Evolutionary conservation across 1,140 invertebrate genomes (phyloP), one percentile per base, ranked within the genome.

Genomic region (Bombus terrestris): DNA sequence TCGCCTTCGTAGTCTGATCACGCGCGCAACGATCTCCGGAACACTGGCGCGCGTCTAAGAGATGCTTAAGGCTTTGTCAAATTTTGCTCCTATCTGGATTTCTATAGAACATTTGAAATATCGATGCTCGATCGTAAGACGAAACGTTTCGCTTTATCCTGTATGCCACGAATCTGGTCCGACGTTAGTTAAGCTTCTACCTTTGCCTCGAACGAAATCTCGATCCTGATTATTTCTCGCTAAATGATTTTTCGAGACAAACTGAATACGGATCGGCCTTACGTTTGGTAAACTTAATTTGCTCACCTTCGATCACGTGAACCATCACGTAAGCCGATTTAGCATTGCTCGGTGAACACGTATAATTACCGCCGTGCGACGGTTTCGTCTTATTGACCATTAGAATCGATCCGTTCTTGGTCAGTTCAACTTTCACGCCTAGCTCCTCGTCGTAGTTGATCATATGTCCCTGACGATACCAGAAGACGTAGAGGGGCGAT

Each of bases 401-500:
- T 18, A 97, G 92, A 81, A 96, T 95, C 83, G 96, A 96, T 59
- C 94, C 94, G 87, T 95, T 94, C 91, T 95, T 91, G 84, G 95
- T 93, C 86, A 95, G 85, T 91, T 95, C 90, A 89, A 95, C 90
- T 93, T 95, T 87, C 83, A 94, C 88, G 91, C 95, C 95, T 28
- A 95, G 94, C 80, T 96, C 96, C n/a, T 95, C 95, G 89, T 97
- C 97, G 93, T 97, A 97, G 92, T 97, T 97, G 88, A 97, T 97
- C 97, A 97, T 97, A 84, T 96, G 96, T 78, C 96, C 96, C 89
- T 97, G 96, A 92, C 97, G 97, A 93, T 97, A 97, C 97, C 97
- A 98, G 94, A 98, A 98, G 66, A 98, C 97, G 95, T 96, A 98
- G n/a, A 96, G 95, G 3, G 97, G 97, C 72, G 97, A 96, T 92